phyloP scores from a whole-genome alignment of 2,797 vertebrate species.

The Myoxocephalus aenaeus region DNA sequence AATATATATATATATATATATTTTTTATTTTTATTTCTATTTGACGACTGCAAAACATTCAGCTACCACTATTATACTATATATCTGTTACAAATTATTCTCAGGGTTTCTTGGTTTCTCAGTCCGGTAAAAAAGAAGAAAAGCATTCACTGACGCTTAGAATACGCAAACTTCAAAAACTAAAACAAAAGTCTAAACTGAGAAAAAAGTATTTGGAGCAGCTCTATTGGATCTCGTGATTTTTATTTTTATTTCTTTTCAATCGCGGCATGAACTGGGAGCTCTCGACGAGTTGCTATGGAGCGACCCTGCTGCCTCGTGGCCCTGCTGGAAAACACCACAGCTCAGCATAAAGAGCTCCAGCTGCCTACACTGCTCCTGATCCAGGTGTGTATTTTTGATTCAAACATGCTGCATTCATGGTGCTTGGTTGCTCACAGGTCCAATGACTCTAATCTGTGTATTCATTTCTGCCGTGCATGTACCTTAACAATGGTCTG shows the following conservation, averaged over 20 bases:
- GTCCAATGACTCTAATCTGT: neutral
- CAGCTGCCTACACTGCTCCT: neutral
- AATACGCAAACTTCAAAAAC: neutral
- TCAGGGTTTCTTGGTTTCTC: neutral
- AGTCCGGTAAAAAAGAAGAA: neutral
- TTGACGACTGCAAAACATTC: too few relatives aligned
- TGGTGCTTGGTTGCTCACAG: neutral
- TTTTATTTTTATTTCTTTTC: too few relatives aligned
- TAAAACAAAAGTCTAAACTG: too few relatives aligned
- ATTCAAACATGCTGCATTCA: neutral
- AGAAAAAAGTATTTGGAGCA: too few relatives aligned
- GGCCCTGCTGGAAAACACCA: neutral
- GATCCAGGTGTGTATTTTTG: neutral
- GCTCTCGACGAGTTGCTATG: neutral
- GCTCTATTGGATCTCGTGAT: too few relatives aligned
- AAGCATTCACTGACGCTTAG: neutral
- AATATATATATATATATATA: too few relatives aligned
- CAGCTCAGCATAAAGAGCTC: neutral
- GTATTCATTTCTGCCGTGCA: neutral
- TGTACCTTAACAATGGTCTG: conserved; percentile 94
- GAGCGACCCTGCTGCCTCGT: neutral
- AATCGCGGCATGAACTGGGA: neutral
- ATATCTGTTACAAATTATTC: too few relatives aligned
- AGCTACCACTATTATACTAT: too few relatives aligned
- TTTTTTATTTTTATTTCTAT: too few relatives aligned